These are phyloP conservation scores for Pangasianodon hypophthalmus DNA, from an alignment of 2,113 vertebrate genomes.

Conservation along the genomic window DNA sequence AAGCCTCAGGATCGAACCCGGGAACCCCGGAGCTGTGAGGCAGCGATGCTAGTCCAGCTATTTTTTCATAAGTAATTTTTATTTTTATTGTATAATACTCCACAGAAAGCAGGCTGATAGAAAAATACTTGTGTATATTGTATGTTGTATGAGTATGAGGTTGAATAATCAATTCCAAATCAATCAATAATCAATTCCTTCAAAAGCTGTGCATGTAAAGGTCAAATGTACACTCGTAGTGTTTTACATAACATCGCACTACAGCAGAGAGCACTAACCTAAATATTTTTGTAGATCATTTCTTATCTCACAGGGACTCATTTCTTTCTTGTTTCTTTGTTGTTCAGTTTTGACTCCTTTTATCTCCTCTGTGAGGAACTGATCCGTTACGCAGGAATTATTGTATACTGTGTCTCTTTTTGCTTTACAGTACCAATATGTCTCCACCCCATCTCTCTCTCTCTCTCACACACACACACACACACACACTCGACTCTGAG, in stretches of 20 bases:
- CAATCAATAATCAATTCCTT: background rate
- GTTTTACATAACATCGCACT: background rate
- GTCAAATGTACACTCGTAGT: background rate
- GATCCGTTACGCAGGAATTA: background rate
- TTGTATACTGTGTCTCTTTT: background rate
- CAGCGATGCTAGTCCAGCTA: background rate
- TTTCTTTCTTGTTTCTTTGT: background rate
- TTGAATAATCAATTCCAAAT: background rate
- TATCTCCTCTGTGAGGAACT: background rate
- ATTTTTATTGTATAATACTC: too few relatives aligned
- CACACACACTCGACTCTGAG: constrained; percentile 15
- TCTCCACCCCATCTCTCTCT: background rate
- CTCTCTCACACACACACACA: background rate
- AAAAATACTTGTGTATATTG: too few relatives aligned
- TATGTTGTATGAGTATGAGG: too few relatives aligned
- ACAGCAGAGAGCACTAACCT: background rate
- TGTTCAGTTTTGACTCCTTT: background rate
- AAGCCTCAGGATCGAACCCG: background rate
- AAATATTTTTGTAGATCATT: background rate
- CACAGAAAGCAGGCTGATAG: too few relatives aligned
- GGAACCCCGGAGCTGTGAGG: background rate
- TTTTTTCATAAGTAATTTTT: background rate
- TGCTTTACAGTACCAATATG: constrained; percentile 44
- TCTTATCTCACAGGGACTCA: background rate
- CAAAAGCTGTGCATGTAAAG: background rate